Evolutionary conservation across 2,113 vertebrate species (phyloP).

Genomic region (Microtus ochrogaster): DNA sequence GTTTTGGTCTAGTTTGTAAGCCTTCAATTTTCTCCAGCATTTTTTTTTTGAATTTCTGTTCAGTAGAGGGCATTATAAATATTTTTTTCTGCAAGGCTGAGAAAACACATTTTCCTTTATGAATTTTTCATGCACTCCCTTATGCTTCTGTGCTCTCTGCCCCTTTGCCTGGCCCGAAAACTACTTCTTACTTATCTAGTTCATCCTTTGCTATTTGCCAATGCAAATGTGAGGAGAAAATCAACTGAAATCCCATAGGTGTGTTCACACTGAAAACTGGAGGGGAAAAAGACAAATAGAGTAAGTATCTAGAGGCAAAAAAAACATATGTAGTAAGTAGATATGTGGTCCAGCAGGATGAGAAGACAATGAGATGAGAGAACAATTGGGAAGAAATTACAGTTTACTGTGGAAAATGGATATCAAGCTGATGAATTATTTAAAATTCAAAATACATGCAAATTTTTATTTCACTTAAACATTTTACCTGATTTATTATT

Average conservation of each 20-base stretch:
- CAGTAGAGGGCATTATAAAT: not conserved
- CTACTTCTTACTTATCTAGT: conserved; percentile 38
- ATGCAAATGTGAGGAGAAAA: conserved; percentile 50
- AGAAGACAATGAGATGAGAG: not conserved
- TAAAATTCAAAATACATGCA: not conserved
- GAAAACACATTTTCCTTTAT: conserved; percentile 33
- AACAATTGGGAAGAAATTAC: not conserved
- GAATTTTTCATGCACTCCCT: conserved; percentile 59
- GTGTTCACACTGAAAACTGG: not conserved
- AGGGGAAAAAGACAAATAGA: not conserved
- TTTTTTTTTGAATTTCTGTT: conserved; percentile 11
- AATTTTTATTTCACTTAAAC: not conserved
- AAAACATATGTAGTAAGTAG: not conserved
- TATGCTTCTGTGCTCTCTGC: conserved; percentile 26
- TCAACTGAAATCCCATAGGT: not conserved
- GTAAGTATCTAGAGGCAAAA: not conserved
- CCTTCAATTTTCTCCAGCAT: not conserved
- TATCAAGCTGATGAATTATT: not conserved
- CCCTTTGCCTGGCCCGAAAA: conserved; percentile 40
- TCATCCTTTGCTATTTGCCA: conserved; percentile 64
- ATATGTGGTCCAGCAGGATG: not conserved
- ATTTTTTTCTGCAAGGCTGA: not conserved
- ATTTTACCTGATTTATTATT: not conserved
- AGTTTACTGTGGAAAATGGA: not conserved
- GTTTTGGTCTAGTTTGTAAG: not conserved